Evolutionary conservation across 2,797 vertebrate species (phyloP), one percentile per base, ranked within the genome.

Genomic region (Myotis findleyi): DNA sequence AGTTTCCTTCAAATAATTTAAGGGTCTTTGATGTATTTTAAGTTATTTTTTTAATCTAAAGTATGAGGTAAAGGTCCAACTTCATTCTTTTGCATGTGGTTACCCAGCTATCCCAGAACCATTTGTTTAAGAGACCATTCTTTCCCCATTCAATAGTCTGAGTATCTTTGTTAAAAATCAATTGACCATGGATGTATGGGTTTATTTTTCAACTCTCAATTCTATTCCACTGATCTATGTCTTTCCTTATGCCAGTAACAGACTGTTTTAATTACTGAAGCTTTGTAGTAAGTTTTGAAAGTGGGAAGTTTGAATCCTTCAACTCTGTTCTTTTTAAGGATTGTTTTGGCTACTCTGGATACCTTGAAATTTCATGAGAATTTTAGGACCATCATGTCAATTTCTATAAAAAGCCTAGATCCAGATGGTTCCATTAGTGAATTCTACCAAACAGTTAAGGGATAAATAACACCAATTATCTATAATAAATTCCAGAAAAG

Each of bases 1-100:
- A 75, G 5, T 92, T 95, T 91, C 71, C 27, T 91, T 95, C 33
- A 83, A 94, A 93, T 66, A 75, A 21, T 62, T 79, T 95, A 90
- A 51, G 68, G 7, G 21, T 83, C n/a, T 87, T 79, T 87, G 13
- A 85, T 94, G 41, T 66, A 41, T 81, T 93, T 77, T 86, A 51
- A 93, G 20, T 57, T 93, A 89, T 87, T 55, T 93, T 93, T 93
- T 91, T 85, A 38, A 57, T 93, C 69, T 30, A 47, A 17, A 38
- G 30, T 93, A 2, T 66, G 25, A 96, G 73, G 38, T 69, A 94
- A 77, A 77, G 47, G 23, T 79, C 66, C 23, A 80, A 41, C 8
- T 94, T 72, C 41, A 89, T 59, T 88, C 75, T 91, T 92, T 90
- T 73, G 38, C 33, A 75, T 85, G 51, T 81, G 41, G n/a, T 47